Percentiles rank a stretch among this genome's conserved stretches.
Conservation (phyloP, 2,113 vertebrate genomes). For the Psilopsiagon aymara region DNA sequence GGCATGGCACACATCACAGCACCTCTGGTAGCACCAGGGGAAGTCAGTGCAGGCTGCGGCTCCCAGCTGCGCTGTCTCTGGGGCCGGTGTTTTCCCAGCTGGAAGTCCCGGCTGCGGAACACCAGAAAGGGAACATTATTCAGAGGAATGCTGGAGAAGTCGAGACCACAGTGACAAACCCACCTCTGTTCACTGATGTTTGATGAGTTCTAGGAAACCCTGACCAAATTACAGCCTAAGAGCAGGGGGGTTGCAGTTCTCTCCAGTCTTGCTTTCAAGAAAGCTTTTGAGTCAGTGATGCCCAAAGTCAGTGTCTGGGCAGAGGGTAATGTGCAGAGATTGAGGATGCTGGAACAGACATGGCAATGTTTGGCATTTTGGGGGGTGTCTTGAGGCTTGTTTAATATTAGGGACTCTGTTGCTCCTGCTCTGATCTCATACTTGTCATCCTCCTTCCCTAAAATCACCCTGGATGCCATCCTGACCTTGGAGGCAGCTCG, state of each 20-base stretch:
- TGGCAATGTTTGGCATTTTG: not conserved
- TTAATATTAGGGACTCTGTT: not conserved
- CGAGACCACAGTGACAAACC: fast-evolving
- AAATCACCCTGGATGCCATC: not conserved
- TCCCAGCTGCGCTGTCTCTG: not conserved
- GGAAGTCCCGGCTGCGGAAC: not conserved
- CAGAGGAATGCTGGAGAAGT: not conserved
- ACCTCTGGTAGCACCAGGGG: not conserved
- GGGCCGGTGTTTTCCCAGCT: not conserved
- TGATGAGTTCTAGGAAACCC: not conserved
- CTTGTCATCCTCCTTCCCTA: not conserved
- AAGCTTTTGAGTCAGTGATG: not conserved
- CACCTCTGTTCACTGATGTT: not conserved
- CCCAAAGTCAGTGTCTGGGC: not conserved
- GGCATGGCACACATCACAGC: fast-evolving
- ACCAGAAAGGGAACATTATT: not conserved
- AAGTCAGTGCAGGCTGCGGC: not conserved
- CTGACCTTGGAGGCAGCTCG: not conserved
- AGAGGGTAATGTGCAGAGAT: not conserved
- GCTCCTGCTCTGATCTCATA: not conserved
- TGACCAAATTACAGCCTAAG: fast-evolving
- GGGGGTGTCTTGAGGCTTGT: not conserved
- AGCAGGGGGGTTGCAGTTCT: not conserved
- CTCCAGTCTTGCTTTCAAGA: not conserved
- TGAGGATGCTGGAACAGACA: not conserved